Evolutionary conservation across 1,140 invertebrate genomes (phyloP), one percentile per base, ranked within the genome.

Genomic region (Acyrthosiphon pisum): DNA sequence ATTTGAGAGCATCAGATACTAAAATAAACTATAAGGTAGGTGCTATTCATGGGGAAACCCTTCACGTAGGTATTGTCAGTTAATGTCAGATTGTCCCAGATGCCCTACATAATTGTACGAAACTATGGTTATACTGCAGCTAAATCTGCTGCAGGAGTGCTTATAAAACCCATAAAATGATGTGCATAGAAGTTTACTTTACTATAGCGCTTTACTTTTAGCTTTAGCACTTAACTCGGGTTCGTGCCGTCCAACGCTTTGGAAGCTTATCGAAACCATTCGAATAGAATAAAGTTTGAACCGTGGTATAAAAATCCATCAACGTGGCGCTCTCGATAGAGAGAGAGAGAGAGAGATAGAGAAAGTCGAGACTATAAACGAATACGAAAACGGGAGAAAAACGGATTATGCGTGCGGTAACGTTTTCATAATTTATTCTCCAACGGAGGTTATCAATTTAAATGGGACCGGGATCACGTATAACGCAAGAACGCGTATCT

Each of bases 221-320:
- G 60, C 60, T 76, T 76, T 76, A 76, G 60, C n/a, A 76, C 60
- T 76, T 76, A n/a, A 76, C 60, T 76, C 14, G 60, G n/a, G 60
- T 76, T 76, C 30, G 30, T 76, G 60, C n/a, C 30, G 14, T n/a
- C 60, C 60, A 76, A n/a, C n/a, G 60, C 60, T n/a, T 76, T n/a
- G 11, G 30, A 30, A 68, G 60, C 60, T 68, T 76, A 76, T 76
- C 60, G 60, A 35, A 35, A 76, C 60, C n/a, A 76, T 76, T 76
- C 14, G 30, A 76, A 76, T n/a, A 76, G 60, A 76, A 76, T 76
- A 76, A 76, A 76, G 30, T 76, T 76, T 76, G 60, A 76, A 76
- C 60, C 60, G 3, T 14, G 60, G 60, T 76, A 76, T 76, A 76
- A 76, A 76, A 76, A n/a, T 76, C n/a, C 60, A 76, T 76, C n/a